Conservation (phyloP, 1,140 invertebrate species). For the Drosophila pectinifera region DNA sequence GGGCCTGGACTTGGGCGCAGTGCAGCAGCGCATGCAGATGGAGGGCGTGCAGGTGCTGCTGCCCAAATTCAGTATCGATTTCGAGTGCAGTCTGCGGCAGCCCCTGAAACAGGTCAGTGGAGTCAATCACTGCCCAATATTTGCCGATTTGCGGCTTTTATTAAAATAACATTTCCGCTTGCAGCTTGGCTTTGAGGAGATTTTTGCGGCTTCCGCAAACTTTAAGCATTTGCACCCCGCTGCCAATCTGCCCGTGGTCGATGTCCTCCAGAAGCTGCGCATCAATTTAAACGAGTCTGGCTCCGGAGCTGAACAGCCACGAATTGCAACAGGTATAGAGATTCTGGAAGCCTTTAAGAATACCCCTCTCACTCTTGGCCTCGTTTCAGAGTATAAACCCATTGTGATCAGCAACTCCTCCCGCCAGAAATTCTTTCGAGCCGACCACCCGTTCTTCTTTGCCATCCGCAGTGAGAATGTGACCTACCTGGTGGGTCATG, state of each 20-base stretch:
- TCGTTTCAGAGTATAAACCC: conserved; percentile 68
- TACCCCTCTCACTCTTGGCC: neutral
- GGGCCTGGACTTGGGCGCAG: conserved; percentile 76
- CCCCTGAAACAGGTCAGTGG: conserved; percentile 65
- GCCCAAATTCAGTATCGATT: conserved; percentile 90
- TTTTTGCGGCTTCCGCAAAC: conserved; percentile 66
- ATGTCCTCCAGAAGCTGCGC: conserved; percentile 73
- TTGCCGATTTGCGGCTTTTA: neutral
- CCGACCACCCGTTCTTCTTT: conserved; percentile 83
- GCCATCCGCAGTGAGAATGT: conserved; percentile 73
- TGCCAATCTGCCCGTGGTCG: conserved; percentile 52
- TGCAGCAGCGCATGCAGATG: conserved; percentile 66
- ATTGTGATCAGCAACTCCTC: conserved; percentile 83
- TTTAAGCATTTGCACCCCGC: conserved; percentile 72
- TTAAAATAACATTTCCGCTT: neutral
- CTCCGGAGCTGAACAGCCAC: conserved; percentile 51
- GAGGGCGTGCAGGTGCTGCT: conserved; percentile 86
- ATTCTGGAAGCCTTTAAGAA: too few relatives aligned
- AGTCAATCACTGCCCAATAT: neutral
- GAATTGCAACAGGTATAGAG: conserved; percentile 49
- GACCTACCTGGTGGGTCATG: conserved; percentile 74
- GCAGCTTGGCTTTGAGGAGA: conserved; percentile 65
- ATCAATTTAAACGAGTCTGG: conserved; percentile 76
- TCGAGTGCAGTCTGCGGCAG: conserved; percentile 76
- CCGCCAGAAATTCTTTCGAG: conserved; percentile 80